phyloP scores from a whole-genome alignment of 1,140 invertebrate genomes.

The Eubasilissa regina region DNA sequence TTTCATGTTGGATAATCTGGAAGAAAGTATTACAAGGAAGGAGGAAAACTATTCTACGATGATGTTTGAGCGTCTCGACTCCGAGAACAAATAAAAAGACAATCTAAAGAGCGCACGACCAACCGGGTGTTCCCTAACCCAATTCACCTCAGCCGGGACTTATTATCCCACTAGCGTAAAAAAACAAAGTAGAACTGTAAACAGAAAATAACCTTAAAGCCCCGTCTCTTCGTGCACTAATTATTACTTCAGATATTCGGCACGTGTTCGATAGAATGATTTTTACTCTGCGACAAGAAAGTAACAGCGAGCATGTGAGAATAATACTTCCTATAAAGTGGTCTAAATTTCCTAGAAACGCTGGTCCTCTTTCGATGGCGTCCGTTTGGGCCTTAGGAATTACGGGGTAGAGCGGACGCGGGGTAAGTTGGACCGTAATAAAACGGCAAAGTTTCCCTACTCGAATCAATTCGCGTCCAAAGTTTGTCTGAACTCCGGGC shows the following conservation, averaged over 20 bases:
- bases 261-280: background rate
- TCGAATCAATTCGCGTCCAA: conserved; percentile 59
- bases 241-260: background rate
- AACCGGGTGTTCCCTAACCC: conserved; percentile 3
- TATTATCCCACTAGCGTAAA: conserved; percentile 48
- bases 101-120: conserved; percentile 14
- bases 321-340: background rate
- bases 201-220: conserved; percentile 40
- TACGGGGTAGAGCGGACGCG: conserved; percentile 40
- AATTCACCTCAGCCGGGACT: conserved; percentile 42
- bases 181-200: conserved; percentile 50
- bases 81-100: conserved; percentile 22
- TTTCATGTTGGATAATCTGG: too few relatives aligned
- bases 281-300: background rate
- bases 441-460: conserved; percentile 57
- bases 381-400: conserved; percentile 27
- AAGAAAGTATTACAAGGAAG: too few relatives aligned
- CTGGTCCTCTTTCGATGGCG: background rate
- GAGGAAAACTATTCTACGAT: background rate
- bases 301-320: background rate
- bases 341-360: background rate
- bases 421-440: conserved; percentile 52
- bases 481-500: conserved; percentile 49
- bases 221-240: background rate
- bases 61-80: conserved; percentile 4